Conservation (phyloP, 2,797 vertebrate species). For the Chromobotia macracanthus region DNA sequence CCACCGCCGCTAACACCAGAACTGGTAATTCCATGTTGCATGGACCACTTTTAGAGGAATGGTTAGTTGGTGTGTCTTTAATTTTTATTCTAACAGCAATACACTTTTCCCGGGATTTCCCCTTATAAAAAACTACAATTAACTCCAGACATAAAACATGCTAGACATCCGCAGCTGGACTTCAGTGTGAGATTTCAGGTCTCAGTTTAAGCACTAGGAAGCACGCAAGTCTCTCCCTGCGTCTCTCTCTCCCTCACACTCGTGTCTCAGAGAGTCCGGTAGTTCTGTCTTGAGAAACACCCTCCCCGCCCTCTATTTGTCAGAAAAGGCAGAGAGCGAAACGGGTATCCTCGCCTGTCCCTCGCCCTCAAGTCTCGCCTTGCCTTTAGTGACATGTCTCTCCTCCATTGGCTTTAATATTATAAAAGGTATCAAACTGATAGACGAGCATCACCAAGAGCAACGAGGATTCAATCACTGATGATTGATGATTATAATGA, state of each 20-base stretch:
- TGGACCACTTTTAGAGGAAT: not conserved
- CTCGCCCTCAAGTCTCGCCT: not conserved
- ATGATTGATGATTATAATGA: not conserved
- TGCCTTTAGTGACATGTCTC: not conserved
- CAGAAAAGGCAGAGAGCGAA: not conserved
- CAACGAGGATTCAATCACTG: not conserved
- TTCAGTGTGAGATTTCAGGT: not conserved
- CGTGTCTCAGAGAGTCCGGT: not conserved
- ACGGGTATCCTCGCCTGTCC: not conserved
- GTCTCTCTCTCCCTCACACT: not conserved
- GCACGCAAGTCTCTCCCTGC: conserved; percentile 1
- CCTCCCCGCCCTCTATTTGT: conserved; percentile 4
- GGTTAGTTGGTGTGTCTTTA: not conserved
- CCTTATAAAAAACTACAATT: not conserved
- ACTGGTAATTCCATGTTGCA: conserved; percentile 69
- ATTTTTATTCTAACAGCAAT: not conserved
- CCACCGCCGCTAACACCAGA: conserved; percentile 62
- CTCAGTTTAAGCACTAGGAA: conserved; percentile 23
- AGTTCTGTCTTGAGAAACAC: conserved; percentile 9
- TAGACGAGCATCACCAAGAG: not conserved
- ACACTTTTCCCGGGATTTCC: not conserved
- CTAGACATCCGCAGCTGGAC: conserved; percentile 20
- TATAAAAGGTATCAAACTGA: not conserved
- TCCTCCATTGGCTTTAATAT: not conserved
- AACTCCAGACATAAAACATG: not conserved